Base-by-base conservation (phyloP, 2,888 invertebrate genomes). In the Amphimallon solstitiale region DNA sequence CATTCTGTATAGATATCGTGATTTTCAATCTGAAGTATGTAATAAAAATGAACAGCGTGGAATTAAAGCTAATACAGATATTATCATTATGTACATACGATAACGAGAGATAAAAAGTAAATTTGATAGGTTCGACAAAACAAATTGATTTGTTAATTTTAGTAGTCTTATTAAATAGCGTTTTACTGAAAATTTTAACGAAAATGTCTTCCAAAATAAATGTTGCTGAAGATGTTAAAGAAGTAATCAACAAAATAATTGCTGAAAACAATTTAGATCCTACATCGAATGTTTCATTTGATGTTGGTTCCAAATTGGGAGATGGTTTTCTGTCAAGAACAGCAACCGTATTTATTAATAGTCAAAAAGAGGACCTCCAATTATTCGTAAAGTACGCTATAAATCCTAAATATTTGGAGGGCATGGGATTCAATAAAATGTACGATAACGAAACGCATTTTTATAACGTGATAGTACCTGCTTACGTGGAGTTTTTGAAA, bases 301-400 rank as follows among this genome's bases (percentile, higher is more conserved):
- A 21, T 23, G 10, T 7, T 12, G 64, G 56, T 17, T 64, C 56
- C n/a, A 45, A 46, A 35, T 29, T 46, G 3, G 64, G 64, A 0
- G 56, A 64, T 37, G 64, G 64, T 17, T 64, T 54, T 14, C 15
- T 46, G 21, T 54, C 64, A 0, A 64, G 48, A 64, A 48, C 56
- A 0, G 46, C 37, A n/a, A 19, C 64, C 2, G 46, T 64, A 17
- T 21, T 34, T 15, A 48, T 64, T 2, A 34, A 46, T 14, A 46
- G 49, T 14, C 21, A n/a, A 7, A 43, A 59, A 3, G 34, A 43
- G 1, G 14, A 40, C 3, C 29, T 59, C 12, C n/a, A 29, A 10
- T 21, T 59, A 9, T 59, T 59, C 23, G 4, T 59, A 15, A 43
- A 59, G 43, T 59, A 34, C n/a, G 43, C 56, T 2, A 12, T 59